Base-by-base conservation (phyloP, 1,140 invertebrate species). In the Ceratosolen solmsi region DNA sequence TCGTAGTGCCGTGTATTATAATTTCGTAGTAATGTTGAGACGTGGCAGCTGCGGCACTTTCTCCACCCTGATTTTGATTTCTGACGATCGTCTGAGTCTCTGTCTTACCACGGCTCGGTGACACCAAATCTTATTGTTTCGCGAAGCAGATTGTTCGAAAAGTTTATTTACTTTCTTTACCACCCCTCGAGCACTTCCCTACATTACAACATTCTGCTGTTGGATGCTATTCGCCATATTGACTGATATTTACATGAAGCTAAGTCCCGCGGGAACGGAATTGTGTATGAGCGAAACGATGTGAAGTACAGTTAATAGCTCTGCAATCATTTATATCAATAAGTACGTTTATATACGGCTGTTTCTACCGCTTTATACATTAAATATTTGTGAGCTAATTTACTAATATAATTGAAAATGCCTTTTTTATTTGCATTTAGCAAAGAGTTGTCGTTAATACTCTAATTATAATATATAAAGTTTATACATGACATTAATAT, bases 1-100 rank as follows among this genome's bases (percentile, higher is more conserved):
- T 5, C 36, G 17, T 58, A 74, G 51, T 77, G 82, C 65, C 79
- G 84, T 84, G 86, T 75, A 79, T 83, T 79, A 83, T 85, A 87
- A 86, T 88, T 87, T 85, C 83, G 84, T 84, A 74, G 80, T 33
- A 68, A 46, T 25, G 79, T 38, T 22, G 11, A 13, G 71, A 68
- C 58, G 80, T 63, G 33, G 74, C 80, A 74, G 65, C 75, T 63
- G 73, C 60, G 78, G 56, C 70, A 71, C 58, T 51, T 71, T 17
- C 22, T 51, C 68, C 51, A 25, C 76, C 46, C 46, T 27, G 63
- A 38, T 30, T 74, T 58, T 56, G 73, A 79, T 78, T 78, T 60
- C 20, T 27, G 33, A 81, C 46, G 80, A 76, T 81, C 73, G 58
- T 51, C 79, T 78, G 63, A 15, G 49, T 20, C 54, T 58, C 46